A percentile compares a stretch with the other conserved stretches of the same genome.
These are phyloP conservation scores for Papilio xuthus DNA, from an alignment of 1,140 invertebrate genomes.

Conservation along the genomic window DNA sequence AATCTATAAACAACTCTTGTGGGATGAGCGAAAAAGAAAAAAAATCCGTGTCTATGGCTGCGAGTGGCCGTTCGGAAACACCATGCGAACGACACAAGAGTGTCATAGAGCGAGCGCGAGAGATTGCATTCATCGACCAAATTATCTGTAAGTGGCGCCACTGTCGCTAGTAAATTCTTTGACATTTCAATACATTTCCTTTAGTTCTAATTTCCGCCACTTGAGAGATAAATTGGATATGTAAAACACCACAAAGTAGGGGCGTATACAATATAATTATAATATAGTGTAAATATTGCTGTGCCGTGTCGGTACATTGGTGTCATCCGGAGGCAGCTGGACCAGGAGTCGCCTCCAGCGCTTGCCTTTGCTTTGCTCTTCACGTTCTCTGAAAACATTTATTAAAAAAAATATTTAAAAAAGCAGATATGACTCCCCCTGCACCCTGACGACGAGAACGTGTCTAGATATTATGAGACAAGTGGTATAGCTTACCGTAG, in stretches of 20 bases:
- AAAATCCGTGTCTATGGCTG: not conserved
- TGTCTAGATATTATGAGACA: too few relatives aligned
- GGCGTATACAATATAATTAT: conserved; percentile 27
- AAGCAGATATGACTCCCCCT: too few relatives aligned
- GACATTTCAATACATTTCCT: not conserved
- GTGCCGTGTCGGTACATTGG: conserved; percentile 36
- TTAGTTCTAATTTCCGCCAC: not conserved
- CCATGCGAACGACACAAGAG: conserved; percentile 52
- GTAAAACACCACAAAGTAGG: not conserved
- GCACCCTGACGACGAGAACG: too few relatives aligned
- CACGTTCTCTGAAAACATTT: conserved; percentile 41
- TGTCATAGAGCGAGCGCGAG: conserved; percentile 14
- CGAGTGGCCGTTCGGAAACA: conserved; percentile 56
- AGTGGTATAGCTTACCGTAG: too few relatives aligned
- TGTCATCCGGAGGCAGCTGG: conserved; percentile 4
- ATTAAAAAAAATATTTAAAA: not conserved
- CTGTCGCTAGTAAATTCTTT: not conserved
- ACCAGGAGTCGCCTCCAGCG: conserved; percentile 29
- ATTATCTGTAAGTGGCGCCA: not conserved
- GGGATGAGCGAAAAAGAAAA: not conserved
- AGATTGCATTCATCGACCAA: not conserved
- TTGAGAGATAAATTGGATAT: not conserved
- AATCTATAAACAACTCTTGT: not conserved
- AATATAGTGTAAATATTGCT: conserved; percentile 36
- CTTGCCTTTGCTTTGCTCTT: conserved; percentile 42